A percentile compares a stretch with the other conserved stretches of the same genome.
These are phyloP conservation scores for Luidia sarsii DNA, from an alignment of 53 echinoderm and acorn worm genomes.

Conservation along the genomic window DNA sequence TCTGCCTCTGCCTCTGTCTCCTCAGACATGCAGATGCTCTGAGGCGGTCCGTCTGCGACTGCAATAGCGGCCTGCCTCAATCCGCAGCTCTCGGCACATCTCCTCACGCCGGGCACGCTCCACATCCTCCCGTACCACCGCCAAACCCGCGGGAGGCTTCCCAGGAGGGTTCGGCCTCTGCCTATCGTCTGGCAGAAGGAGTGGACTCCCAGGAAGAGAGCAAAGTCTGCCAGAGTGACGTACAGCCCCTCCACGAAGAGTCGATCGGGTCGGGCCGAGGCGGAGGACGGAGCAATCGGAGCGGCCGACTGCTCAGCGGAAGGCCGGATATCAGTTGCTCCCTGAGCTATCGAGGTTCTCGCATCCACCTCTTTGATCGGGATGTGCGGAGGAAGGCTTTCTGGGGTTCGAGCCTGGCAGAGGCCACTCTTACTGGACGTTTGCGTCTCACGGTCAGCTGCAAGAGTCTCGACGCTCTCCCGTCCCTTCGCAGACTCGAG, in stretches of 20 bases:
- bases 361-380: too few species aligned
- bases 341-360: background rate
- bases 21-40: background rate
- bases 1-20: too few species aligned
- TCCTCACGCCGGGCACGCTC: constrained; percentile 60
- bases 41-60: background rate
- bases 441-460: background rate
- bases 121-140: constrained; percentile 85
- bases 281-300: background rate
- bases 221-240: constrained; percentile 79
- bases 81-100: constrained; percentile 61
- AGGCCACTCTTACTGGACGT: too few species aligned
- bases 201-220: constrained; percentile 79
- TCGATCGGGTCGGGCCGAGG: constrained; percentile 46
- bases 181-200: constrained; percentile 37
- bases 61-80: constrained; percentile 37
- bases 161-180: background rate
- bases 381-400: too few species aligned
- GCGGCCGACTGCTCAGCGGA: background rate
- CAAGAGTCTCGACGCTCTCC: background rate
- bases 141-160: constrained; percentile 58
- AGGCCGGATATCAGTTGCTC: background rate
- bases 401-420: too few species aligned
- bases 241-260: constrained; percentile 68
- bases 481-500: too few species aligned